Percentiles rank a stretch among this genome's conserved stretches.
Evolutionary conservation across 2,888 invertebrate genomes (phyloP).

Genomic region (Lottia gigantea): DNA sequence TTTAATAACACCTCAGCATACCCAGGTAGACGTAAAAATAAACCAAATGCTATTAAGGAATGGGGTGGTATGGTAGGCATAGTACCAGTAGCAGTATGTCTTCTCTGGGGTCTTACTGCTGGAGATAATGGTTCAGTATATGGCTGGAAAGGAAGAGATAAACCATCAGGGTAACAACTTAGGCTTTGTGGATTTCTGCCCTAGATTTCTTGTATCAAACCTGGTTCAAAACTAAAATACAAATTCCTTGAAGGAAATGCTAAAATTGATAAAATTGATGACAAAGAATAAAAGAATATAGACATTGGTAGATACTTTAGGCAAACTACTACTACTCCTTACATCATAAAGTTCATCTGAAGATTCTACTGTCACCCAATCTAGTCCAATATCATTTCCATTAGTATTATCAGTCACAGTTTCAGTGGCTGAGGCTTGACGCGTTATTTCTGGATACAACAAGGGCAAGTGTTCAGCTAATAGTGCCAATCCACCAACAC

Average conservation of each 20-base stretch:
- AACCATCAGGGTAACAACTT: no score
- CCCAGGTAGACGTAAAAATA: conserved; percentile 88
- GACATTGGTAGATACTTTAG: no score
- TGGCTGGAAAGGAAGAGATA: conserved; percentile 22
- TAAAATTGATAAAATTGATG: no score
- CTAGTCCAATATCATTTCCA: conserved; percentile 44
- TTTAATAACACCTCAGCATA: conserved; percentile 91
- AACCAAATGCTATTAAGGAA: conserved; percentile 88
- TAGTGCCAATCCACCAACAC: conserved; percentile 87
- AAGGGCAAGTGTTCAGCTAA: conserved; percentile 89
- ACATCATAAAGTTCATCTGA: conserved; percentile 57
- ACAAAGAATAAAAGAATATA: no score
- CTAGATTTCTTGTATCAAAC: no score
- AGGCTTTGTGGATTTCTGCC: no score
- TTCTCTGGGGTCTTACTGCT: conserved; percentile 42
- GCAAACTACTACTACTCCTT: conserved; percentile 11
- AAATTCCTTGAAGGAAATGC: no score
- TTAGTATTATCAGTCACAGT: conserved; percentile 32
- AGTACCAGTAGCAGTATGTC: conserved; percentile 32
- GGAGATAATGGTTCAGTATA: conserved; percentile 50
- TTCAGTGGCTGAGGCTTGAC: conserved; percentile 66
- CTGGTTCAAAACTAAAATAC: no score
- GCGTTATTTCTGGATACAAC: conserved; percentile 83
- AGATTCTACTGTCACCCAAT: conserved; percentile 74
- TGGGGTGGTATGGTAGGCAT: conserved; percentile 78